Base-by-base conservation (phyloP, 2,888 invertebrate species). In the Drosophila eohydei region DNA sequence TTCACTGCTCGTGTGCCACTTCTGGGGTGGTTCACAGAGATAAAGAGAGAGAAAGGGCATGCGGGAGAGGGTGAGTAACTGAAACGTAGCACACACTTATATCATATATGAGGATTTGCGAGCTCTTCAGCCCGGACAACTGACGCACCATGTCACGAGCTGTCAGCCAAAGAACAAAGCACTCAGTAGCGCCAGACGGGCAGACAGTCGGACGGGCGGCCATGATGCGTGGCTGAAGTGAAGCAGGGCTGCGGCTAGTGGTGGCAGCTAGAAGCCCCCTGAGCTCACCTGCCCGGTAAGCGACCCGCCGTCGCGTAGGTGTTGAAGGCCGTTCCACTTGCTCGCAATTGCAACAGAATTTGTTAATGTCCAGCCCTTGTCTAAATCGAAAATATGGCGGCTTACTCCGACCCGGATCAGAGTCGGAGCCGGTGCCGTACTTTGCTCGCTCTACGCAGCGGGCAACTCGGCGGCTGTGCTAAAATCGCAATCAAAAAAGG, bases 161-260 rank as follows among this genome's bases (percentile, higher is more conserved):
- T 89, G 88, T 79, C 89, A 87, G 88, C 72, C 57, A 61, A 65
- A 80, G 83, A 83, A 84, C 83, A 78, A 78, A 83, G 81, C 74
- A 81, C 81, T 84, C 83, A 77, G 83, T 83, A 71, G 80, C 80
- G 75, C 80, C 78, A 83, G 4, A 69, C 82, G 69, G 62, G 71
- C 82, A 69, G 86, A 79, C 82, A 69, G 5, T 70, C 78, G 71
- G 85, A 71, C 83, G 72, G 11, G 12, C 46, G 70, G 83, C 80
- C 83, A 81, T 83, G 63, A 78, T 78, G 63, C 63, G 52, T 30
- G 14, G 38, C 30, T 34, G 34, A n/a, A 28, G 7, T n/a, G 51
- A 4, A 43, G 41, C 6, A 36, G 36, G 12, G 28, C 28, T 50
- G 44, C 48, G 28, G 34, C 41, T 30, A 62, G 54, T 43, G 65